These are phyloP conservation scores for Ceryle rudis DNA, from an alignment of 2,797 vertebrate species.

Conservation along the genomic window DNA sequence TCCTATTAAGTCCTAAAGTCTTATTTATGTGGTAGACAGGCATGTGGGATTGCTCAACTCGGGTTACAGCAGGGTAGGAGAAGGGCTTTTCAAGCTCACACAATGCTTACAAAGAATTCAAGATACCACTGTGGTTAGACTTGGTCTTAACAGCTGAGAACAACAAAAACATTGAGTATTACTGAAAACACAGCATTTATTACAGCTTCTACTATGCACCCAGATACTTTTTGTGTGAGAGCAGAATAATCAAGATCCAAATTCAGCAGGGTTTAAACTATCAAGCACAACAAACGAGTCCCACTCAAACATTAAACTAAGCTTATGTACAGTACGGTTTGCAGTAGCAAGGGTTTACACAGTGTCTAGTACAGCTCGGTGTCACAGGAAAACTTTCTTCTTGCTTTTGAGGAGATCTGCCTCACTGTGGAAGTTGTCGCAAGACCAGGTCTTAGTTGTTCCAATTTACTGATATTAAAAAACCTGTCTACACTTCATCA, in stretches of 20 bases:
- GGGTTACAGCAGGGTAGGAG: constrained; percentile 55
- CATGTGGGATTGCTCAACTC: constrained; percentile 56
- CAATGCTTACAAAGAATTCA: constrained; percentile 32
- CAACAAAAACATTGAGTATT: constrained; percentile 7
- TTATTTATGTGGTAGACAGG: constrained; percentile 50
- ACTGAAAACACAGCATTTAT: not conserved
- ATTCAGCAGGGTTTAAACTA: not conserved
- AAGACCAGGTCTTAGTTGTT: not conserved
- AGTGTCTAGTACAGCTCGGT: not conserved
- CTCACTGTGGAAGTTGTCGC: too few species aligned
- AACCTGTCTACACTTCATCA: not conserved
- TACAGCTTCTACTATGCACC: not conserved
- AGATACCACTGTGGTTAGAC: not conserved
- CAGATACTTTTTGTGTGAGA: not conserved
- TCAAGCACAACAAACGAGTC: not conserved
- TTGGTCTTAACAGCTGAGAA: not conserved
- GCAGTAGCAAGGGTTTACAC: not conserved
- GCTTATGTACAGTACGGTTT: rapidly evolving
- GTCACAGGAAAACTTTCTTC: not conserved
- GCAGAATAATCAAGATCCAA: not conserved
- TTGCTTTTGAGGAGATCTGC: not conserved
- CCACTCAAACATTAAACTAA: not conserved
- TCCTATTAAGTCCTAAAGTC: constrained; percentile 62
- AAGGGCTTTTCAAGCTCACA: constrained; percentile 52
- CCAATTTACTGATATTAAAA: not conserved